These are phyloP conservation scores for Theretra japonica DNA, from an alignment of 2,888 invertebrate species.

Conservation along the genomic window DNA sequence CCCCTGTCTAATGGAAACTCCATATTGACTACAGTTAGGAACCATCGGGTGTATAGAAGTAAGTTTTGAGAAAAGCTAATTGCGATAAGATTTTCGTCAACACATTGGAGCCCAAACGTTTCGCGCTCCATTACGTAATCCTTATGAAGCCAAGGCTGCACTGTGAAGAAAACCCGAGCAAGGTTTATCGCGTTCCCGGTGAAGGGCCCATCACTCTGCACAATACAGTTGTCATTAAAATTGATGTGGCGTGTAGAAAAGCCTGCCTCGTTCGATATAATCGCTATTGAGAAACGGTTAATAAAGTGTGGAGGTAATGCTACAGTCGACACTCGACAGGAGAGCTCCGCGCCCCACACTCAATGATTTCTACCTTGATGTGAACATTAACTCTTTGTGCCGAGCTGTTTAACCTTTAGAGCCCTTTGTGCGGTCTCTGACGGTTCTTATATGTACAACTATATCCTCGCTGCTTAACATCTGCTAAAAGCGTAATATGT, in stretches of 20 bases:
- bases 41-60: background rate
- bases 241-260: background rate
- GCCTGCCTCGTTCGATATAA: background rate
- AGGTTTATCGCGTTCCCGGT: background rate
- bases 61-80: background rate
- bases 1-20: too few species aligned
- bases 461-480: background rate
- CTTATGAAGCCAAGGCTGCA: background rate
- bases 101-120: background rate
- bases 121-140: background rate
- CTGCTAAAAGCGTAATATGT: background rate
- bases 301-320: too few species aligned
- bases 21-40: background rate
- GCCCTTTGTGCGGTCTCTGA: background rate
- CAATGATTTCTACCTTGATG: conserved; percentile 15
- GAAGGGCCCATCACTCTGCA: background rate
- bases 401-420: conserved; percentile 16
- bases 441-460: background rate
- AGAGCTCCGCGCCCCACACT: background rate
- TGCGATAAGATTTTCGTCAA: too few species aligned
- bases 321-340: background rate
- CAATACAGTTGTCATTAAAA: background rate
- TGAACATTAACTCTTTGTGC: conserved; percentile 10
- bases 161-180: background rate
- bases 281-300: background rate